phyloP scores from a whole-genome alignment of 2,888 invertebrate species.

The Pegoplata infirma region DNA sequence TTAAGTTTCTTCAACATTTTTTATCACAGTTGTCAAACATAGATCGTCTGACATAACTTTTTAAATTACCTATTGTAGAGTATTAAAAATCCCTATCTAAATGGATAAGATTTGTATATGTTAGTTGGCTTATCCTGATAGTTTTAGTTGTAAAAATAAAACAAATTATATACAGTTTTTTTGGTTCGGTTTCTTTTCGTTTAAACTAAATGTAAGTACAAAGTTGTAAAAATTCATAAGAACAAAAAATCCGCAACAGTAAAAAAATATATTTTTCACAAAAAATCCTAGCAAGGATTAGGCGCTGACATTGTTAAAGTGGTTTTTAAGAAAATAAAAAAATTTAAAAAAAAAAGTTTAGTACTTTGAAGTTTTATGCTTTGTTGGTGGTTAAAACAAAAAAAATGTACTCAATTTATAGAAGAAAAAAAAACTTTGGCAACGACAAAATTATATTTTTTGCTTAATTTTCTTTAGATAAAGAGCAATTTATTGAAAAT shows the following conservation, averaged over 20 bases:
- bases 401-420: not conserved
- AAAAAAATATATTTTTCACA: not conserved
- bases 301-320: slow-evolving; percentile 63
- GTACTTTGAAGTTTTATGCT: not conserved
- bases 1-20: no score
- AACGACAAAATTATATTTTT: not conserved
- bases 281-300: slow-evolving; percentile 50
- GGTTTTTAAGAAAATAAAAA: slow-evolving; percentile 24
- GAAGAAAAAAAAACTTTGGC: not conserved
- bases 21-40: no score
- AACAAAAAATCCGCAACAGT: not conserved
- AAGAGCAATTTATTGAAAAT: no score
- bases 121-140: slow-evolving; percentile 58
- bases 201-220: not conserved
- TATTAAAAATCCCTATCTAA: slow-evolving; percentile 23
- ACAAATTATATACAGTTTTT: slow-evolving; percentile 52
- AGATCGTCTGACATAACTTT: no score
- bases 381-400: not conserved
- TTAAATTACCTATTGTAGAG: not conserved
- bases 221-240: slow-evolving; percentile 1
- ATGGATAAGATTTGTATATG: slow-evolving; percentile 46
- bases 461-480: not conserved
- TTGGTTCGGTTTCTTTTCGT: slow-evolving; percentile 13
- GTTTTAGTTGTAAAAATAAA: slow-evolving; percentile 62
- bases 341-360: slow-evolving; percentile 5